Base-by-base conservation (phyloP, 1,140 invertebrate species). In the Caenorhabditis brenneri region DNA sequence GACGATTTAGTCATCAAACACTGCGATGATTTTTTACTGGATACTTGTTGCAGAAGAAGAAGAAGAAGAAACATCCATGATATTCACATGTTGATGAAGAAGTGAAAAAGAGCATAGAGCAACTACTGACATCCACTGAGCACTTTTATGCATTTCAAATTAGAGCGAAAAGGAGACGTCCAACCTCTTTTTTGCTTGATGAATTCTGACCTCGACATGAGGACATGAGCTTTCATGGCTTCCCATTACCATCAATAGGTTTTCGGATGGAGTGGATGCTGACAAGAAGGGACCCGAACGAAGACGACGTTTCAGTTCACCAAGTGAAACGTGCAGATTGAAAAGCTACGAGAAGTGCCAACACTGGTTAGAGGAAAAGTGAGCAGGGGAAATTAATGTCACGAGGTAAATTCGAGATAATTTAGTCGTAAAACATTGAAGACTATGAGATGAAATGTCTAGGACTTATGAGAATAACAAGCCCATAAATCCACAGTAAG, bases 171-270 rank as follows among this genome's bases (percentile, higher is more conserved):
- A 27, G 22, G 36, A 31, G 36, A 24, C 24, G 36, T n/a, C 12
- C 36, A 74, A 22, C 33, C 33, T 42, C 65, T 74, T 74, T 58
- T 74, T 42, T 74, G 58, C 29, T 74, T 42, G 65, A 74, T 42
- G 65, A 74, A 74, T 74, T 74, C 65, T 74, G 65, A 74, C 65
- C 65, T 74, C 65, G 65, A n/a, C 33, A 74, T 74, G 65, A 65
- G 31, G 53, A 55, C 53, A 55, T 65, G 31, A 65, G 22, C 22
- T 7, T n/a, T n/a, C 29, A 29, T 36, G 22, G 16, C 60, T 16
- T 16, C 60, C 31, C 27, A 74, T 74, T 74, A 42, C 36, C 33
- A 74, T 42, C 36, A 74, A 74, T 74, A 39, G 6, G 33, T 74
- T 42, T 55, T 55, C 3, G 42, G 10, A 15, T 24, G 60, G 22